Evolutionary conservation across 1,140 invertebrate species (phyloP), one percentile per base, ranked within the genome.

Genomic region (Nixonia krombeini): DNA sequence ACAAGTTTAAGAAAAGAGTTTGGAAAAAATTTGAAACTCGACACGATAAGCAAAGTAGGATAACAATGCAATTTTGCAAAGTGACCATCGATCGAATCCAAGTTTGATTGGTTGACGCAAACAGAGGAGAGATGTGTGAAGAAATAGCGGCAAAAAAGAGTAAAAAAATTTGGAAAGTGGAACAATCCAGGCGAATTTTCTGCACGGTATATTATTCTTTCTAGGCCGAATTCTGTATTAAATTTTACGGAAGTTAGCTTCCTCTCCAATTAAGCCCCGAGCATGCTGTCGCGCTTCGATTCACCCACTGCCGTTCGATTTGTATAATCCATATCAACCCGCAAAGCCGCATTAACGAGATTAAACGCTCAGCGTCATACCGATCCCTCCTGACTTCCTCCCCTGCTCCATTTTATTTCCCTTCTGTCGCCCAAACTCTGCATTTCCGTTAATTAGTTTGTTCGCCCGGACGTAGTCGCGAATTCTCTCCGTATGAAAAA

Each of bases 311-410:
- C 21, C 41, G 63, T 67, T 71, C 69, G 63, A 71, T 71, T 57
- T 51, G 50, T 67, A 67, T 59, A 59, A 71, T 62, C 63, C 58
- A 63, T 64, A 71, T 51, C 58, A 71, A 67, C 58, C 67, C 61
- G 61, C 67, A 70, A 70, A 64, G 67, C 71, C 72, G 72, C 70
- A 67, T 70, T 65, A 72, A 62, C 66, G 63, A 70, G 70, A 75
- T 75, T 73, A 71, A 75, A 73, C 64, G 64, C 73, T 58, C 58
- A 57, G 63, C 64, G 56, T 65, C 62, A 62, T 70, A 58, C 44
- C 49, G 49, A 37, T 50, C 38, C 53, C 10, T 4, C 8, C 15
- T 15, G 33, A 37, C 16, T 40, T 40, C 18, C 52, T 23, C 35
- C 61, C 45, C 45, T 40, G 40, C 23, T 58, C 61, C 57, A 68